phyloP scores from a whole-genome alignment of 2,113 vertebrate genomes.

The Suricata suricatta region DNA sequence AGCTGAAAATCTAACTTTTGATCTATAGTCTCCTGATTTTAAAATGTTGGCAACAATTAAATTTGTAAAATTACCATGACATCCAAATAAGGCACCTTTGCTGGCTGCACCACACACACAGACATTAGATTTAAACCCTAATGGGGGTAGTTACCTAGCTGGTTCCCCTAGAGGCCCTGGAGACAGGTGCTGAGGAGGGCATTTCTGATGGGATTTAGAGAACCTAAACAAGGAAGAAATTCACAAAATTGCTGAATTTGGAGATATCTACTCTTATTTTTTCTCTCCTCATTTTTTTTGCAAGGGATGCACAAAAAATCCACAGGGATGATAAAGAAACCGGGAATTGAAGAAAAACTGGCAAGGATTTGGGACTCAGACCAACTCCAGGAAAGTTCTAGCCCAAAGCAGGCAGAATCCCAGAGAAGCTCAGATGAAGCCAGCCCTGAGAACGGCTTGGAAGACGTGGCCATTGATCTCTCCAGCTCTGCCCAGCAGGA shows the following conservation, averaged over 20 bases:
- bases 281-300: constrained; percentile 44
- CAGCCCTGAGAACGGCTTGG: constrained; percentile 76
- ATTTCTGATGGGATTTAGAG: background rate
- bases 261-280: constrained; percentile 1
- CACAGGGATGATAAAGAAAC: constrained; percentile 88
- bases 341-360: constrained; percentile 84
- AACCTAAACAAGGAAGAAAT: background rate
- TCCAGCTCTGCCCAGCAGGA: constrained; percentile 93
- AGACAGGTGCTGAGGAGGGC: background rate
- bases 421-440: constrained; percentile 68
- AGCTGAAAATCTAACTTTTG: background rate
- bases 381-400: constrained; percentile 78
- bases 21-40: background rate
- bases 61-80: background rate
- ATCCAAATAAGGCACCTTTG: background rate
- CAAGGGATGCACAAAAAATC: constrained; percentile 99
- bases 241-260: constrained; percentile 4
- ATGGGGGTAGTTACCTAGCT: background rate
- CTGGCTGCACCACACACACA: background rate
- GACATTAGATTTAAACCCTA: background rate
- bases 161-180: background rate
- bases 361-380: constrained; percentile 80
- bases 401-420: constrained; percentile 66
- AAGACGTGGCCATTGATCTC: constrained; percentile 91
- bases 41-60: background rate